A percentile compares a stretch with the other conserved stretches of the same genome.
phyloP scores from a whole-genome alignment of 1,140 invertebrate species.

The Cydia splendana region DNA sequence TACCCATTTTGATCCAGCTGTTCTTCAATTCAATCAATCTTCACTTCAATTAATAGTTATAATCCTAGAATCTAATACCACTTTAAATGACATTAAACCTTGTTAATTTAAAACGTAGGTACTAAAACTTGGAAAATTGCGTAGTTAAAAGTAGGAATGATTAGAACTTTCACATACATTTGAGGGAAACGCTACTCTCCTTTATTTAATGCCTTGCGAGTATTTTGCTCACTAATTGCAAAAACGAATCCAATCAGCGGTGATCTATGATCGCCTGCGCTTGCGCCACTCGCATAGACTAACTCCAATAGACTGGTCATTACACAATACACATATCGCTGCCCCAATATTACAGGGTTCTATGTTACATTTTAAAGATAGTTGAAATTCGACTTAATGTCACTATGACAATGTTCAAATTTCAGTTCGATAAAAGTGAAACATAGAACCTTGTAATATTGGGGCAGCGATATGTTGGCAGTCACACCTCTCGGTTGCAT shows the following conservation, averaged over 20 bases:
- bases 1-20: too few species aligned
- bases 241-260: slow-evolving; percentile 30
- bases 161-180: background rate
- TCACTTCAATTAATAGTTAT: background rate
- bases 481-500: too few species aligned
- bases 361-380: too few species aligned
- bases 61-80: background rate
- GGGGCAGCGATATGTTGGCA: too few species aligned
- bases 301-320: background rate
- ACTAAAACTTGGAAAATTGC: background rate
- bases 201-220: background rate
- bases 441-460: too few species aligned
- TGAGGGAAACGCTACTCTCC: background rate
- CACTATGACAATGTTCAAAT: too few species aligned
- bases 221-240: slow-evolving; percentile 25
- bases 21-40: too few species aligned
- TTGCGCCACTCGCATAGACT: background rate
- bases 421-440: too few species aligned
- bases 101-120: background rate
- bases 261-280: slow-evolving; percentile 24
- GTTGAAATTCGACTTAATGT: too few species aligned
- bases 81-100: background rate
- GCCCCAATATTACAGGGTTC: too few species aligned
- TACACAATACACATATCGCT: too few species aligned
- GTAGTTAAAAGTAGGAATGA: background rate